Evolutionary conservation across 1,140 invertebrate genomes (phyloP), one percentile per base, ranked within the genome.

Genomic region (Drosophila leontia): DNA sequence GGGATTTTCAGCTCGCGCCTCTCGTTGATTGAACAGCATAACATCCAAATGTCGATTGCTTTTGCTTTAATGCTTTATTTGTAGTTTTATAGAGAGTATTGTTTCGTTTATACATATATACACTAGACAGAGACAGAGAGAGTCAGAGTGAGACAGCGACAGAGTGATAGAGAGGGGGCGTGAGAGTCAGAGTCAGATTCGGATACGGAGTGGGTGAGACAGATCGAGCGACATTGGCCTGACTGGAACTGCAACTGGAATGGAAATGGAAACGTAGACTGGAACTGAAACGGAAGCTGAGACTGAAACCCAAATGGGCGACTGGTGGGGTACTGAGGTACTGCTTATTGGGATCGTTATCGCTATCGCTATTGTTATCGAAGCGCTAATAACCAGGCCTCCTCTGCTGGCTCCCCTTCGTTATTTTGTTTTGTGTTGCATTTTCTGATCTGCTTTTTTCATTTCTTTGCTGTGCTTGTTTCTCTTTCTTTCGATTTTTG

Each of bases 31-130:
- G 90, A 92, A 92, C 91, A 92, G 78, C 91, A 92, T 92, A 92
- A 92, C 91, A 92, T 92, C 91, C 87, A 92, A 91, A 91, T 91
- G 91, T 91, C 91, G 91, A 91, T 92, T 92, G 81, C 75, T 84
- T 75, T 69, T 67, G 78, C 61, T 82, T 83, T 70, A 71, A 77
- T 74, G 69, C 71, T 85, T 80, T 76, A 71, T 65, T 70, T 83
- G 71, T 76, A 57, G 65, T 83, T 81, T 68, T 63, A 53, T 78
- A 50, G 55, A 71, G 47, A 60, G 48, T 77, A 69, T 80, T 80
- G 57, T 61, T 56, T 70, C 56, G 68, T 75, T 68, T 75, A 61
- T 82, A 68, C 65, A 62, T 78, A 78, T 58, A 78, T 78, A 70
- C 55, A 67, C 68, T 62, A 78, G 58, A 77, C 75, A 81, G 47